Evolutionary conservation across 1,140 invertebrate species (phyloP), one percentile per base, ranked within the genome.

Genomic region (Schlechtendalia chinensis): DNA sequence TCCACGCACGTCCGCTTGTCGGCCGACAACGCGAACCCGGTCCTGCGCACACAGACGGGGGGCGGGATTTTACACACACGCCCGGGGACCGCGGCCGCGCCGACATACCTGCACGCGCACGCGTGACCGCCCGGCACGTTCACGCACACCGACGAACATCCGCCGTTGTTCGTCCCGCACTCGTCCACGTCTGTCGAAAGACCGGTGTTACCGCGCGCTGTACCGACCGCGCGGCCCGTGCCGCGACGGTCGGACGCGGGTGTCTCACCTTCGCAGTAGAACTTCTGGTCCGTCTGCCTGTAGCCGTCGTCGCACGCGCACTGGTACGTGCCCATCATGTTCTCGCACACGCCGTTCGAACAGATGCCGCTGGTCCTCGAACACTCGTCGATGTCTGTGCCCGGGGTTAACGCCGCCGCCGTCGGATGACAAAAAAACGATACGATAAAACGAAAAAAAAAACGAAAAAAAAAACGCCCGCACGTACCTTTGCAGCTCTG

Each of bases 281-380:
- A 88, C 84, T 90, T 87, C 85, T 89, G 87, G 16, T 87, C 88
- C 29, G 89, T 91, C 84, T 91, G 92, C 59, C 90, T 88, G 84
- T 93, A 93, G 0, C 93, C 93, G 74, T 92, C 91, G 83, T 93
- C 91, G 84, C 95, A 97, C 59, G 91, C 90, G 85, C 94, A 96
- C 84, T 93, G 92, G 85, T 94, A 96, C 2, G 93, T 93, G 14
- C 94, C 94, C 88, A 93, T 91, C 85, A 91, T 91, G 83, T 97
- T 96, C 84, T 94, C 92, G 85, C 94, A 95, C 5, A 93, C 91
- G 5, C 93, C 93, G 85, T 94, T 93, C 14, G 92, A 93, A 84
- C 93, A 94, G 47, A 94, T 94, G 12, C 92, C 93, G 81, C 92
- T 93, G 0, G 92, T 93, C 71, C 91, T 87, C n/a, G 91, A 93